Conservation (phyloP, 2,113 vertebrate species). For the Forbesichthys agassizii region DNA sequence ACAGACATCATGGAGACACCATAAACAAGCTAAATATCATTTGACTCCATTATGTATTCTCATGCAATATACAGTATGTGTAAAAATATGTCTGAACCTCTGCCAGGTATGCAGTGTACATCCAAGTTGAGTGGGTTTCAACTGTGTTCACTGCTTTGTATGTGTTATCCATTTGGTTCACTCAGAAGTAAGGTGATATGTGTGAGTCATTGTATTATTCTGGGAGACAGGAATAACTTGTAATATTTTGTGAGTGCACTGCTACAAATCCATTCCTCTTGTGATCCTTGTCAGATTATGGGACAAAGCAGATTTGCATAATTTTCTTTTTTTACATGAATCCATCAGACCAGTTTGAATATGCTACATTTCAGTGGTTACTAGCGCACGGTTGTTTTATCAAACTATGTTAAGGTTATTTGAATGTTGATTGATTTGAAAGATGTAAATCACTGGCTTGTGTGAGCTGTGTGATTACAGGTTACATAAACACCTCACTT, state of each 20-base stretch:
- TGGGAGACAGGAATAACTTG: slow-evolving; percentile 59
- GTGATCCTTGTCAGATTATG: slow-evolving; percentile 59
- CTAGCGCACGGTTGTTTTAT: slow-evolving; percentile 1
- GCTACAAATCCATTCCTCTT: slow-evolving; percentile 51
- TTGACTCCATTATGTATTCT: slow-evolving; percentile 28
- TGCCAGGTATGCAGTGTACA: slow-evolving; percentile 61
- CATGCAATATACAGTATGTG: slow-evolving; percentile 14
- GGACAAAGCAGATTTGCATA: slow-evolving; percentile 56
- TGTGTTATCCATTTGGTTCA: slow-evolving; percentile 62
- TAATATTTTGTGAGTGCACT: slow-evolving; percentile 44
- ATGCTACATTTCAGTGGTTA: neutral
- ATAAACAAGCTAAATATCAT: slow-evolving; percentile 8
- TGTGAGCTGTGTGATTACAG: neutral
- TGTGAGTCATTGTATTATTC: slow-evolving; percentile 69
- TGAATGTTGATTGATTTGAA: slow-evolving; percentile 24
- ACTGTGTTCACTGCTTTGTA: slow-evolving; percentile 51
- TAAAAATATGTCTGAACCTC: slow-evolving; percentile 40
- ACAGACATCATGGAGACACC: neutral
- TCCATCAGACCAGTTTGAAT: slow-evolving; percentile 34
- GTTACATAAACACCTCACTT: slow-evolving; percentile 16
- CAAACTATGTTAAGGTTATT: neutral
- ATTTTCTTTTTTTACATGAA: slow-evolving; percentile 24
- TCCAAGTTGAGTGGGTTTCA: slow-evolving; percentile 66
- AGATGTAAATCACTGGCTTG: neutral
- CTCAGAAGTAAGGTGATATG: slow-evolving; percentile 60